Conservation (phyloP, 2,113 vertebrate species). For the Otis tarda region DNA sequence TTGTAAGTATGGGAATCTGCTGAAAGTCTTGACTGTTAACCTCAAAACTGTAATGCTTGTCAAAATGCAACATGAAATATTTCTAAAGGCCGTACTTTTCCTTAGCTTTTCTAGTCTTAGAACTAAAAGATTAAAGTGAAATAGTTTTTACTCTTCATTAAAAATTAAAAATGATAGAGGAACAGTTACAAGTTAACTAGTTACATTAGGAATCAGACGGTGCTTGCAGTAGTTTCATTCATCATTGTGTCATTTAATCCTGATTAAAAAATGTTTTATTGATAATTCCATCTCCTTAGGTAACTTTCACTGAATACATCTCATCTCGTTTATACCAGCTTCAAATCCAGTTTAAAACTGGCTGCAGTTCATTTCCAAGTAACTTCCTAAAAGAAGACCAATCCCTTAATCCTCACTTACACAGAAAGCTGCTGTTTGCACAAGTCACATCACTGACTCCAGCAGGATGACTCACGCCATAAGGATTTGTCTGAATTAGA, state of each 20-base stretch:
- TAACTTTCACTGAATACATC: background rate
- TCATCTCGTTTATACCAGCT: background rate
- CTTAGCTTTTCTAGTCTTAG: background rate
- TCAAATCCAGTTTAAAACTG: background rate
- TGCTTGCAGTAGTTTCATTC: background rate
- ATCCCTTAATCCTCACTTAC: background rate
- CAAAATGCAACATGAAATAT: background rate
- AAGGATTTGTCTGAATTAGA: slow-evolving; percentile 16
- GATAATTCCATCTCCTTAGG: background rate
- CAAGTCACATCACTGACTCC: background rate
- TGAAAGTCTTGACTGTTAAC: background rate
- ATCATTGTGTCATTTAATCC: background rate
- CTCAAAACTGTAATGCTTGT: background rate
- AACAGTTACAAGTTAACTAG: background rate
- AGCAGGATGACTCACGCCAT: background rate
- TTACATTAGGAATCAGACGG: background rate
- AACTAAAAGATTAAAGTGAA: background rate
- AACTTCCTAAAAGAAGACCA: background rate
- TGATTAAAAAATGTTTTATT: background rate
- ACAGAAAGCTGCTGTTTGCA: slow-evolving; percentile 16
- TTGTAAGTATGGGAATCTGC: background rate
- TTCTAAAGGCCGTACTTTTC: background rate
- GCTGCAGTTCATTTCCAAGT: slow-evolving; percentile 9
- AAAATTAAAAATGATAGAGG: background rate
- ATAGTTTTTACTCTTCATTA: background rate